These are phyloP conservation scores for Abrostola triplasia DNA, from an alignment of 2,888 invertebrate genomes.

Conservation along the genomic window DNA sequence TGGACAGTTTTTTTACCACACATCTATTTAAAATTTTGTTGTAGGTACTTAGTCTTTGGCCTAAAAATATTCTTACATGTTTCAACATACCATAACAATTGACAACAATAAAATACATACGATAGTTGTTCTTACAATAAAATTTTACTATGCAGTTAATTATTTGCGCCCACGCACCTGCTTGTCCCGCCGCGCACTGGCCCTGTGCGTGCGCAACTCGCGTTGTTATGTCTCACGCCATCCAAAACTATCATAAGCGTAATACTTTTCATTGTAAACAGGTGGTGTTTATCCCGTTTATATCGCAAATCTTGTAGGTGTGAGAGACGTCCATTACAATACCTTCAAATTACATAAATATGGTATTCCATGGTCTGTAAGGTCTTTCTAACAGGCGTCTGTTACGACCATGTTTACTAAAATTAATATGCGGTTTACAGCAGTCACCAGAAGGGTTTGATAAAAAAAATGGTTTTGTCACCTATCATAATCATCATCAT, in stretches of 20 bases:
- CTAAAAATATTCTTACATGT: not conserved
- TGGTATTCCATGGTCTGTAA: too few species aligned
- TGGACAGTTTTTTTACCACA: too few species aligned
- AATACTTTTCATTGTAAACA: conserved; percentile 18
- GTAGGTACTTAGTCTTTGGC: not conserved
- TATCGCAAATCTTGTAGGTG: not conserved
- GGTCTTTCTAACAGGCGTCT: too few species aligned
- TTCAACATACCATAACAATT: conserved; percentile 10
- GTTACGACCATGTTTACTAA: too few species aligned
- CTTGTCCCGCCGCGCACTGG: conserved; percentile 21
- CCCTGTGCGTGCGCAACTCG: conserved; percentile 25
- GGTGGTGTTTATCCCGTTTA: not conserved
- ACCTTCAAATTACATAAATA: too few species aligned
- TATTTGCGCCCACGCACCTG: conserved; percentile 45
- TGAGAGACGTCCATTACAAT: not conserved
- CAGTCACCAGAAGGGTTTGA: too few species aligned
- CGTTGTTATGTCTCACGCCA: conserved; percentile 14
- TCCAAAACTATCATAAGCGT: conserved; percentile 7
- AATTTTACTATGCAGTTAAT: conserved; percentile 49
- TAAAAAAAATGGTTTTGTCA: too few species aligned
- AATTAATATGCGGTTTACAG: too few species aligned
- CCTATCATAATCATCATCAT: too few species aligned
- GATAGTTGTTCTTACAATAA: conserved; percentile 38
- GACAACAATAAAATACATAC: conserved; percentile 19
- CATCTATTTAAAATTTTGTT: too few species aligned